phyloP scores from a whole-genome alignment of 2,113 vertebrate genomes.

The Agelaius tricolor region DNA sequence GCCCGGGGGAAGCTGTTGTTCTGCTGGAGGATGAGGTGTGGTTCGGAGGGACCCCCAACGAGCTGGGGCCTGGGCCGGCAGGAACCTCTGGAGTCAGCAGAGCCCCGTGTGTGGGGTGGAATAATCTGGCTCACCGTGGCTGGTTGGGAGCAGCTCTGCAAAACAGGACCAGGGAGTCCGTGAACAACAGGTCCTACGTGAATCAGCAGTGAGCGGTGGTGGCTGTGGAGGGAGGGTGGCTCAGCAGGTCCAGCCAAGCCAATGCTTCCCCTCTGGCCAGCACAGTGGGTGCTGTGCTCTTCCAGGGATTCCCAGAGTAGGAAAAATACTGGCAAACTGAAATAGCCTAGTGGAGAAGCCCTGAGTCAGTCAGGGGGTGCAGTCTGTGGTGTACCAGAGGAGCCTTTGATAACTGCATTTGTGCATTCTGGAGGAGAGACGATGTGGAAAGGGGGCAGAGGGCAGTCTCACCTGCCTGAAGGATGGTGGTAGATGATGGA shows the following conservation, averaged over 20 bases:
- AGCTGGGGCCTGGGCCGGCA: background rate
- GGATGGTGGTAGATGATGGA: background rate
- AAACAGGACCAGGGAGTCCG: background rate
- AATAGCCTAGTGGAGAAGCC: background rate
- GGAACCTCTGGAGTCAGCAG: background rate
- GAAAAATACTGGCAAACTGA: background rate
- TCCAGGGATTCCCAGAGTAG: background rate
- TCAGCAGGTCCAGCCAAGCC: background rate
- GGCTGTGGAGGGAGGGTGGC: background rate
- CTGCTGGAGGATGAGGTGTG: background rate
- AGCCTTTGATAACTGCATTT: background rate
- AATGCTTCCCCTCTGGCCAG: background rate
- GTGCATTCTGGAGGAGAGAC: background rate
- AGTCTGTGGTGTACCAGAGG: fast-evolving
- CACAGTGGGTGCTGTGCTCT: background rate
- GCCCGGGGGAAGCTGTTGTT: fast-evolving
- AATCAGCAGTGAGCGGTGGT: background rate
- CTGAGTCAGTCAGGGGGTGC: background rate
- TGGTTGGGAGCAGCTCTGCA: background rate
- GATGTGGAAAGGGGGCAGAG: background rate
- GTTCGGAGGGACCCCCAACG: fast-evolving
- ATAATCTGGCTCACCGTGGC: fast-evolving
- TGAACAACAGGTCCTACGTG: background rate
- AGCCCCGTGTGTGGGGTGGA: background rate
- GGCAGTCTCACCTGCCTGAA: background rate